Base-by-base conservation (phyloP, 2,797 vertebrate species). In the Leontopithecus rosalia region DNA sequence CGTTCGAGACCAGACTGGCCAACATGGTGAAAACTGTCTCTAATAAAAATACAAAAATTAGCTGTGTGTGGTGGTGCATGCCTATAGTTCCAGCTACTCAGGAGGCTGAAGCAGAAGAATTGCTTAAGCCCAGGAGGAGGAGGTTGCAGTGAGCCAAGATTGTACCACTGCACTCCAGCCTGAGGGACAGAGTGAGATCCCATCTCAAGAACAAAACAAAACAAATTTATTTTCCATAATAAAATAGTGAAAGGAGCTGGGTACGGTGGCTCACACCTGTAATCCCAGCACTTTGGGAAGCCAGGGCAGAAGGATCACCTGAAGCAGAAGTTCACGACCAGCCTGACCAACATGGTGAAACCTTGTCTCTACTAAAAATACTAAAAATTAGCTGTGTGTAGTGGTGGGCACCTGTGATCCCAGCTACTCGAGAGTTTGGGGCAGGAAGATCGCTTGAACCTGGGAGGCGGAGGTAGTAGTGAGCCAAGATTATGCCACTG, bases 31-130 rank as follows among this genome's bases (percentile, higher is more conserved):
- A n/a, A 67, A 15, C 15, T 3, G 3, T 67, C 15, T 67, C 30
- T n/a, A 67, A 19, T n/a, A 67, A 67, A 67, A 67, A 67, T 67
- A n/a, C 15, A 67, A 67, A 67, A 64, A 64, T n/a, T n/a, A 64
- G 15, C 30, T 15, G 0, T 3, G 7, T n/a, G 15, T n/a, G 61
- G 30, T 67, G 33, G 61, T 14, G 14, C 33, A 67, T 0, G 7
- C 7, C 30, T 67, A 33, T n/a, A 67, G 33, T 67, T n/a, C 61
- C 30, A 67, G 61, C 61, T 67, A 67, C 33, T 67, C 3, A 8
- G 61, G 33, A 67, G 15, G 30, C 33, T 8, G 61, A 67, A 15
- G 30, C 61, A 67, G 61, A 5, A 61, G 61, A 67, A 67, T 19
- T 8, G 7, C 61, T n/a, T 19, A 17, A 67, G 30, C 14, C 30